Percentiles rank a stretch among this genome's conserved stretches.
phyloP scores from a whole-genome alignment of 2,888 invertebrate species.

The Leptopilina drosophilae region DNA sequence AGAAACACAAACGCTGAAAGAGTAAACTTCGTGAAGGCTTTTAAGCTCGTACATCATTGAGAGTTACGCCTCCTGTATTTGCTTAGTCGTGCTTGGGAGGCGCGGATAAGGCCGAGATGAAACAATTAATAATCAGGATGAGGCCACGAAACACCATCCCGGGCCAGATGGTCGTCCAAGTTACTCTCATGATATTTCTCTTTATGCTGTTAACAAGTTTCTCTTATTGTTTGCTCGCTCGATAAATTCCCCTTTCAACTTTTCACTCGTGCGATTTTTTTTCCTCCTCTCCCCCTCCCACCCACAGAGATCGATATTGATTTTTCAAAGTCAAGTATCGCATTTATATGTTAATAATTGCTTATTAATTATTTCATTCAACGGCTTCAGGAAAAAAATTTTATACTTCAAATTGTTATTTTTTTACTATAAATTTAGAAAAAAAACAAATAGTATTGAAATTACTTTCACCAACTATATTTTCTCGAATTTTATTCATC shows the following conservation, averaged over 20 bases:
- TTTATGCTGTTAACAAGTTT: constrained; percentile 34
- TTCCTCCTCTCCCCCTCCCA: not conserved
- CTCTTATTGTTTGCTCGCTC: constrained; percentile 19
- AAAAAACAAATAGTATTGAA: too few relatives aligned
- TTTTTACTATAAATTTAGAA: too few relatives aligned
- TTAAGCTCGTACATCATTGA: constrained; percentile 75
- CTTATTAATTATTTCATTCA: too few relatives aligned
- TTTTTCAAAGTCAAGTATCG: not conserved
- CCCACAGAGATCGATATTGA: not conserved
- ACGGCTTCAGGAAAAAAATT: too few relatives aligned
- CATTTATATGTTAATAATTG: too few relatives aligned
- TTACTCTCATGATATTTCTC: constrained; percentile 33
- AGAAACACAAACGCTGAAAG: constrained; percentile 45
- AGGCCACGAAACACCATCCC: constrained; percentile 53
- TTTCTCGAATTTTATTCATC: too few relatives aligned
- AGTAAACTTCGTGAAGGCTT: constrained; percentile 68
- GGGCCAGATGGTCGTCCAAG: constrained; percentile 55
- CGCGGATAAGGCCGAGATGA: constrained; percentile 73
- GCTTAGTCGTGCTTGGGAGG: constrained; percentile 75
- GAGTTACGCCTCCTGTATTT: constrained; percentile 76
- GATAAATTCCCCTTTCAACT: constrained; percentile 1
- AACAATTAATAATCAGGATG: constrained; percentile 74
- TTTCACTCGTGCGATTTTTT: not conserved
- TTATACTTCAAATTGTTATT: too few relatives aligned
- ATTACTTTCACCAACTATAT: too few relatives aligned